phyloP scores from a whole-genome alignment of 2,113 vertebrate genomes.

The Paraplagusia blochii region DNA sequence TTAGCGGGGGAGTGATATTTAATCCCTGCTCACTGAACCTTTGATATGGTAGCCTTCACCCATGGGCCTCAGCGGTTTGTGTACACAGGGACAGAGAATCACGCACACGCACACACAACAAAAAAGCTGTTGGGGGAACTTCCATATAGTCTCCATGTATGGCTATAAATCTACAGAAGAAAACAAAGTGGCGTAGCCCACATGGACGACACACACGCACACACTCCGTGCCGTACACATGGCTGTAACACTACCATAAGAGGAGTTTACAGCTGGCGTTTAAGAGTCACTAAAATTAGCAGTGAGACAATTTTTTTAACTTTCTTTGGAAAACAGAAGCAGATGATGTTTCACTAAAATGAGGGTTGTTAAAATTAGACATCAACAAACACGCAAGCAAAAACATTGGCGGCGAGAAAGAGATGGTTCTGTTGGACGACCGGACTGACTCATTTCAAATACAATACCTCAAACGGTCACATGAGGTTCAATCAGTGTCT shows the following conservation, averaged over 20 bases:
- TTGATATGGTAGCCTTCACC: conserved; percentile 75
- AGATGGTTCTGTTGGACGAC: conserved; percentile 3
- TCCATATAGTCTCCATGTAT: conserved; percentile 74
- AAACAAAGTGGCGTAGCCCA: conserved; percentile 70
- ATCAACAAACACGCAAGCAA: conserved; percentile 29
- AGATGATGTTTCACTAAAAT: conserved; percentile 37
- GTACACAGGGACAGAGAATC: conserved; percentile 39
- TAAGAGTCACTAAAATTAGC: conserved; percentile 52
- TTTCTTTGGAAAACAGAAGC: conserved; percentile 70
- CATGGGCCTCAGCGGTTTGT: conserved; percentile 57
- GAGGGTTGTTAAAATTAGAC: conserved; percentile 42
- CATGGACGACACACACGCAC: conserved; percentile 22
- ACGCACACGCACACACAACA: conserved; percentile 46
- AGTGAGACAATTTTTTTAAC: conserved; percentile 59
- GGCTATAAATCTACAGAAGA: conserved; percentile 65
- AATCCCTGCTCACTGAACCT: conserved; percentile 70
- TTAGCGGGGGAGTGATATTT: conserved; percentile 64
- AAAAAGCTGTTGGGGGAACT: conserved; percentile 59
- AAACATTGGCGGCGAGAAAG: conserved; percentile 29
- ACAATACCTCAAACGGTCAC: no score
- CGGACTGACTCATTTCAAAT: no score
- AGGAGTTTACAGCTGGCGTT: conserved; percentile 65
- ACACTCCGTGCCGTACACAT: conserved; percentile 34
- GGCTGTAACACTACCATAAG: conserved; percentile 69
- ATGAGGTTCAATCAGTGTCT: no score